Conservation (phyloP, 2,888 invertebrate genomes). For the Hypsopygia costalis region DNA sequence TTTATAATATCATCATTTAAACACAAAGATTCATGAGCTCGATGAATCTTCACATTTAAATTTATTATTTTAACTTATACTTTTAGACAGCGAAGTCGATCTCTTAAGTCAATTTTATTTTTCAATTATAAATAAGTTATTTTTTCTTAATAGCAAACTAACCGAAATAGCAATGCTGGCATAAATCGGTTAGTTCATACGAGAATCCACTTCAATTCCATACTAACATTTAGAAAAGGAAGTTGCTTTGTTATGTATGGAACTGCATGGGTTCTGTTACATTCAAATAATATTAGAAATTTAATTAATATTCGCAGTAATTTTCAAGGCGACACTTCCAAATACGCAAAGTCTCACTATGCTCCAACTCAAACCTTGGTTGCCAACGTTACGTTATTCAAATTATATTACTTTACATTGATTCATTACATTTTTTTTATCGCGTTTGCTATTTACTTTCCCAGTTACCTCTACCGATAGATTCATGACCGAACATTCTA, state of each 20-base stretch:
- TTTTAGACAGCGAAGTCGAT: slow-evolving; percentile 51
- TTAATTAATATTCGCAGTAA: slow-evolving; percentile 14
- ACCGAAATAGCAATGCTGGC: slow-evolving; percentile 19
- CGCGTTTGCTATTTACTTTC: slow-evolving; percentile 45
- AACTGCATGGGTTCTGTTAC: slow-evolving; percentile 61
- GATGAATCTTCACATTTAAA: slow-evolving; percentile 65
- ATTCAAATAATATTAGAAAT: slow-evolving; percentile 16
- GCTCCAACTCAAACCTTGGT: slow-evolving; percentile 23
- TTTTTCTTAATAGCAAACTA: slow-evolving; percentile 16
- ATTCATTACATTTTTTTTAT: slow-evolving; percentile 47
- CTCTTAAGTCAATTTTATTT: slow-evolving; percentile 14
- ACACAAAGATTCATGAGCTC: slow-evolving; percentile 74
- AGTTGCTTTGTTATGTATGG: slow-evolving; percentile 73
- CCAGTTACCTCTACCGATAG: slow-evolving; percentile 58
- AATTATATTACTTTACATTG: slow-evolving; percentile 44
- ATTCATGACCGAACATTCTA: slow-evolving; percentile 69
- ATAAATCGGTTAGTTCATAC: slow-evolving; percentile 30
- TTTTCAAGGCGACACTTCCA: slow-evolving; percentile 34
- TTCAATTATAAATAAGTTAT: no score
- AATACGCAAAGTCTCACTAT: slow-evolving; percentile 25
- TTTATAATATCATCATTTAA: slow-evolving; percentile 44
- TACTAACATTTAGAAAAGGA: slow-evolving; percentile 74
- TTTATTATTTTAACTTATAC: slow-evolving; percentile 37
- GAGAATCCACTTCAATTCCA: slow-evolving; percentile 69
- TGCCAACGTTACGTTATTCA: slow-evolving; percentile 45